Evolutionary conservation across 2,113 vertebrate genomes (phyloP), one percentile per base, ranked within the genome.

Genomic region (Rhinopomastus cyanomelas): DNA sequence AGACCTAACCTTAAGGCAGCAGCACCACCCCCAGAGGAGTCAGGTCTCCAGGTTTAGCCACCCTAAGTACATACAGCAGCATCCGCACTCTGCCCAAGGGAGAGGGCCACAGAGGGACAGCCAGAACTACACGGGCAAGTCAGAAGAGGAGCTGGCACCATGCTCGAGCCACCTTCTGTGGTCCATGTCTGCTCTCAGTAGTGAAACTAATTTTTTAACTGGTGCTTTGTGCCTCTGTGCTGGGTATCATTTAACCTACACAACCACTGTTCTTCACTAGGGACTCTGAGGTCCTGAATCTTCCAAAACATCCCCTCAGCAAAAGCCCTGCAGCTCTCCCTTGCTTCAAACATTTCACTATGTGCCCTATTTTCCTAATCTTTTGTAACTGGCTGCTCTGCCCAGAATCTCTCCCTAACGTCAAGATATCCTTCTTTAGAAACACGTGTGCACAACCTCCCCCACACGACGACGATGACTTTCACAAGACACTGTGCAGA

Each of bases 11-110:
- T 11, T 2, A 32, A 2, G 0, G 66, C 55, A 68, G 59, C 46
- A 59, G 57, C 3, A 0, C 39, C 8, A 15, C 21, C 36, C 11
- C 18, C 1, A 0, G 49, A 10, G 12, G 34, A 39, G 42, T 27
- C 55, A 25, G 73, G 36, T n/a, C 73, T 11, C 18, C 9, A 2
- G 37, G 39, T 16, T 32, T 22, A 30, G 44, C 36, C 4, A 1
- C 25, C 32, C 59, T 2, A 18, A 29, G 56, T 55, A n/a, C 17
- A 30, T 29, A 36, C 80, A 46, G 69, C 55, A 75, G 68, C 71
- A 4, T 23, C 69, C 6, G 39, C 14, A 1, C 16, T 4, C 61
- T 44, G 55, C 27, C n/a, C 27, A 3, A 12, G 61, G 42, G 30
- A n/a, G 25, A 4, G 19, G 39, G 59, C 20, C 20, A 12, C 0